Evolutionary conservation across 2,888 invertebrate species (phyloP).

Genomic region (Meiosimyza decipiens): DNA sequence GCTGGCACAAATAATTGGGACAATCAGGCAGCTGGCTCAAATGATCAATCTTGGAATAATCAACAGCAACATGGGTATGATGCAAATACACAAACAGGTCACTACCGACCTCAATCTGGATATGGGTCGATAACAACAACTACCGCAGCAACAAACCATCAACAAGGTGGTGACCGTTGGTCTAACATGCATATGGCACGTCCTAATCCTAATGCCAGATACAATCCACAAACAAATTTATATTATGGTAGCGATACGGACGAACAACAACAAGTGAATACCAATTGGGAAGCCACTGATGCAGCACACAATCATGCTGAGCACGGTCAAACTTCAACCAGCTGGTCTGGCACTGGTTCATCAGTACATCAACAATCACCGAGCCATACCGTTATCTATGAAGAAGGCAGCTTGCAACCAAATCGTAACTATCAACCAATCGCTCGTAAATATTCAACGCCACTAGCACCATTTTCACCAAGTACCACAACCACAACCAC

Average conservation of each 20-base stretch:
- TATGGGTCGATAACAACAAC: constrained; percentile 26
- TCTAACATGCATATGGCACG: constrained; percentile 60
- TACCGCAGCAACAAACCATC: constrained; percentile 29
- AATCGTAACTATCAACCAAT: constrained; percentile 58
- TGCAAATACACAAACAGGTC: no score
- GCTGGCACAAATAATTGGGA: constrained; percentile 30
- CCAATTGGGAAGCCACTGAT: constrained; percentile 1
- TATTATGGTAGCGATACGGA: background rate
- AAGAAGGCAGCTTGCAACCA: constrained; percentile 58
- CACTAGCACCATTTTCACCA: constrained; percentile 56
- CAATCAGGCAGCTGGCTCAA: background rate
- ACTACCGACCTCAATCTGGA: background rate
- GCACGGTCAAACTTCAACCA: constrained; percentile 21
- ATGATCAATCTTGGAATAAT: constrained; percentile 27
- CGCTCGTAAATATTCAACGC: constrained; percentile 47
- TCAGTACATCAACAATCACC: constrained; percentile 49
- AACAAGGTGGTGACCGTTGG: constrained; percentile 54
- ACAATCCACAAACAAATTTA: constrained; percentile 10
- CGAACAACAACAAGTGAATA: background rate
- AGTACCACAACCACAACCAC: constrained; percentile 32
- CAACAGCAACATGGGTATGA: constrained; percentile 5
- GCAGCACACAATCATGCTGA: background rate
- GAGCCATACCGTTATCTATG: constrained; percentile 52
- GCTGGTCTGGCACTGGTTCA: constrained; percentile 52
- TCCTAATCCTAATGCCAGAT: constrained; percentile 46